phyloP scores from a whole-genome alignment of 2,888 invertebrate species.

The Xanthia togata region DNA sequence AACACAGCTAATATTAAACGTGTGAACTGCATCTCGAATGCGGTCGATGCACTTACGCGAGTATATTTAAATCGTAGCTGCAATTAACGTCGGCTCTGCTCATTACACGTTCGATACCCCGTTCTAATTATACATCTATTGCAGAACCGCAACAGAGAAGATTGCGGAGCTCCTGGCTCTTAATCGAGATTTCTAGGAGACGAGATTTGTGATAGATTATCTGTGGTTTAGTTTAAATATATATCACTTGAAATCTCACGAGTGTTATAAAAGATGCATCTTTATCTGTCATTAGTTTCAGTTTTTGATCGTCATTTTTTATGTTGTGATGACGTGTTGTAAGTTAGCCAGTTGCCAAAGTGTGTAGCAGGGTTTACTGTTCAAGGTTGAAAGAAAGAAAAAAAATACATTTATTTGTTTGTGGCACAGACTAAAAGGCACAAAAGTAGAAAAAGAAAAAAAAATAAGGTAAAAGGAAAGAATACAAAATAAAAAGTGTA shows the following conservation, averaged over 20 bases:
- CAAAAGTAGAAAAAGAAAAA: too few species aligned
- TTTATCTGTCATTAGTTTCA: not conserved
- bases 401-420: too few species aligned
- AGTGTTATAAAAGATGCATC: not conserved
- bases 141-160: constrained; percentile 53
- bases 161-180: constrained; percentile 46
- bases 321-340: not conserved
- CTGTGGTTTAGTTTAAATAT: constrained; percentile 2
- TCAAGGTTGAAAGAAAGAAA: too few species aligned
- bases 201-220: constrained; percentile 31
- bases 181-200: constrained; percentile 43
- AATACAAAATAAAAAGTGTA: too few species aligned
- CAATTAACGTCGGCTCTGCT: constrained; percentile 79
- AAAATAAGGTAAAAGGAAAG: too few species aligned
- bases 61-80: constrained; percentile 82
- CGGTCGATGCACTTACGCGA: constrained; percentile 80
- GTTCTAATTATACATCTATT: constrained; percentile 76
- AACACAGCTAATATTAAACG: constrained; percentile 34
- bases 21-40: constrained; percentile 60
- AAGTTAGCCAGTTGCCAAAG: not conserved
- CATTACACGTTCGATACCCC: constrained; percentile 80
- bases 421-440: too few species aligned
- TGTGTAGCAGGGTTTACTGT: too few species aligned
- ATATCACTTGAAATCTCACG: not conserved
- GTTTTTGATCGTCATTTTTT: not conserved